Conservation (phyloP, 2,888 invertebrate species). For the Exocentrus adspersus region DNA sequence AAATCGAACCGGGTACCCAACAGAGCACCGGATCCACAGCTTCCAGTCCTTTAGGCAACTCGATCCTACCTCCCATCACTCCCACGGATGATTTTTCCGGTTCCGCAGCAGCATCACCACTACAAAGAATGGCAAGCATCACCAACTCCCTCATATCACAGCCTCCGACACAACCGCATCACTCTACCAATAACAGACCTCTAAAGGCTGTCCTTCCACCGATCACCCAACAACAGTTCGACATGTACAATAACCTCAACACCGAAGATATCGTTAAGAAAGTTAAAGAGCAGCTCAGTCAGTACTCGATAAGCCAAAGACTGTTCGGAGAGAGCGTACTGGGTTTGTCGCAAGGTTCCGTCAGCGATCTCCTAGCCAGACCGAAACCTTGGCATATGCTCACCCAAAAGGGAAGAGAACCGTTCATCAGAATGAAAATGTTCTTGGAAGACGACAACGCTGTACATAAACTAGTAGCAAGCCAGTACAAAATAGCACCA, state of each 20-base stretch:
- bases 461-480: conserved; percentile 93
- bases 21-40: conserved; percentile 80
- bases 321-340: conserved; percentile 98
- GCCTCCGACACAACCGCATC: conserved; percentile 86
- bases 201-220: conserved; percentile 97
- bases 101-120: conserved; percentile 88
- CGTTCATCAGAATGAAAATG: conserved; percentile 98
- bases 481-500: conserved; percentile 97
- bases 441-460: conserved; percentile 96
- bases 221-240: conserved; percentile 98
- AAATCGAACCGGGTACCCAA: conserved; percentile 79
- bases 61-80: conserved; percentile 85
- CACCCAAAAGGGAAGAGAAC: conserved; percentile 95
- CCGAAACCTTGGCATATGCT: conserved; percentile 99
- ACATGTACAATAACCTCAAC: conserved; percentile 96
- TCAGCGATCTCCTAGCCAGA: conserved; percentile 94
- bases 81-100: conserved; percentile 82
- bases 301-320: conserved; percentile 97
- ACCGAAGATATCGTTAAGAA: conserved; percentile 98
- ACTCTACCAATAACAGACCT: conserved; percentile 85
- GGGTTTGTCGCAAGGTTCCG: conserved; percentile 95
- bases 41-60: conserved; percentile 85
- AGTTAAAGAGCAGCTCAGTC: conserved; percentile 93
- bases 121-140: conserved; percentile 97
- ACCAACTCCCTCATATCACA: conserved; percentile 96